Base-by-base conservation (phyloP, 2,888 invertebrate genomes). In the Gisinianus flammeolus region DNA sequence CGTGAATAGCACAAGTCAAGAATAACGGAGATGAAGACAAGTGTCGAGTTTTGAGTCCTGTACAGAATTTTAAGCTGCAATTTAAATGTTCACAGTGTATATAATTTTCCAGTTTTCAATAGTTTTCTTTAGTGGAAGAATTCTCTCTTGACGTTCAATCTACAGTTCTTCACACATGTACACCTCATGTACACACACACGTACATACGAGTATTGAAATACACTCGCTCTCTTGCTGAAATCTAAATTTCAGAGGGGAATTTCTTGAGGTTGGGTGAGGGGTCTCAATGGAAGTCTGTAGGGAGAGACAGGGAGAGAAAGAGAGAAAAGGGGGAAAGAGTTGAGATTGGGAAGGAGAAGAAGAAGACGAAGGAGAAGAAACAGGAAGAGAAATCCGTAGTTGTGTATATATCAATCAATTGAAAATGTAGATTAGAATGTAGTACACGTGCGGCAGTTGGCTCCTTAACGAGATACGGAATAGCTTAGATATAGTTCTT, bases 381-480 rank as follows among this genome's bases (percentile, higher is more conserved):
- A 44, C 8, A 44, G 8, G 16, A 44, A 44, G 52, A 44, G 16
- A 44, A 16, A 16, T 8, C 16, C 10, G 52, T 10, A 56, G 24
- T 56, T 22, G 19, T 62, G 26, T 22, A 64, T 64, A 16, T 64
- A 64, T 64, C 64, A 26, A 72, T 72, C 72, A 72, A 58, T 72
- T 58, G 58, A 72, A 58, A 72, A 58, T 72, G 72, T 72, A 72
- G 72, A 72, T 58, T 72, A 58, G 56, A 19, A 58, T 72, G 72
- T 72, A 22, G 72, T 31, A 30, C 72, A 72, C 58, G 72, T 33
- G 31, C 72, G 33, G n/a, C 2, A 56, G 31, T 58, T 44, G 69
- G 44, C 44, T 69, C 10, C 44, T 35, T 69, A 35, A 35, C 69
- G 69, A 69, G 33, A 69, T n/a, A 6, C 35, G 24, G 69, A 69